Conservation (phyloP, 2,113 vertebrate species). For the Chloebia gouldiae region DNA sequence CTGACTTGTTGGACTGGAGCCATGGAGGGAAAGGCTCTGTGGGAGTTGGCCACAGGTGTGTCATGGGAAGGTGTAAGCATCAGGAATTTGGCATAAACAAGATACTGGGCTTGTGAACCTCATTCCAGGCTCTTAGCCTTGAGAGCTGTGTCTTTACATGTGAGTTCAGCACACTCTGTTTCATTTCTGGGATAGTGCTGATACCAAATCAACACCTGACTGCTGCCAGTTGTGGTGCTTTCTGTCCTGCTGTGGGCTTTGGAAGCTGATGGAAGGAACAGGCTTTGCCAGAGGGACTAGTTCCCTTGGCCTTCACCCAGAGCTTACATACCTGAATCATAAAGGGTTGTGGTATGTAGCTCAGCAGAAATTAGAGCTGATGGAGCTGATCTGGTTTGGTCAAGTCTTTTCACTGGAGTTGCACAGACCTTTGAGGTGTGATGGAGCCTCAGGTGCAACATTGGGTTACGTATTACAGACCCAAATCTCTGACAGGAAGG, state of each 20-base stretch:
- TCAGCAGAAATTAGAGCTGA: slow-evolving; percentile 25
- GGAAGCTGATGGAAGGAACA: slow-evolving; percentile 13
- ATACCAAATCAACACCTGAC: not conserved
- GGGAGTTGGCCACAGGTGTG: fast-evolving
- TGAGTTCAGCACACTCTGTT: not conserved
- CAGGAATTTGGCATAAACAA: not conserved
- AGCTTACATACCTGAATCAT: not conserved
- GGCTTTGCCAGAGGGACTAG: slow-evolving; percentile 42
- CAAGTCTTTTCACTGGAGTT: not conserved
- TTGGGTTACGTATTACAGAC: not conserved
- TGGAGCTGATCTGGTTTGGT: not conserved
- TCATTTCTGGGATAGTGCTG: not conserved
- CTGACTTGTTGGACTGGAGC: not conserved
- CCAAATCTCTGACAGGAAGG: not conserved
- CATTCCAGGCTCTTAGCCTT: not conserved
- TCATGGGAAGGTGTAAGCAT: not conserved
- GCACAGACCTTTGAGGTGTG: not conserved
- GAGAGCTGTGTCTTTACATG: not conserved
- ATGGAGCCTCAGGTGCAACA: not conserved
- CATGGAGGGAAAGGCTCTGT: not conserved
- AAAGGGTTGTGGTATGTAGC: not conserved
- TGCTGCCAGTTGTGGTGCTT: fast-evolving
- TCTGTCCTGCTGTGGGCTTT: not conserved
- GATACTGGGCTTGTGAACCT: not conserved
- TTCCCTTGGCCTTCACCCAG: not conserved